A percentile compares a stretch with the other conserved stretches of the same genome.
phyloP scores from a whole-genome alignment of 2,888 invertebrate species.

The Argyresthia albistria region DNA sequence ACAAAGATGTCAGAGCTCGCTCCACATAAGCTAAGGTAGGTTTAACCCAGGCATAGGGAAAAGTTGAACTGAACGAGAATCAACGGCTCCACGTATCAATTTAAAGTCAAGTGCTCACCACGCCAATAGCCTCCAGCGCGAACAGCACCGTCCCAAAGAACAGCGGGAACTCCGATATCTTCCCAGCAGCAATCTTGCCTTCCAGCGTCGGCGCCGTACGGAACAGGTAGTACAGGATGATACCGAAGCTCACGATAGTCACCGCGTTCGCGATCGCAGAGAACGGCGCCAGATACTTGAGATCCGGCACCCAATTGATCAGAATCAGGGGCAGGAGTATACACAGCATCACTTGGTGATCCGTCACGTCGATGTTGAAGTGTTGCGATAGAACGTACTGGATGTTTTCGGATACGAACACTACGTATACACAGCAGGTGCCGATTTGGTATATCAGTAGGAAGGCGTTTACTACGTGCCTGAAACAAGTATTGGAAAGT shows the following conservation, averaged over 20 bases:
- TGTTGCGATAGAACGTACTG: conserved; percentile 75
- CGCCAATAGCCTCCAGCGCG: conserved; percentile 95
- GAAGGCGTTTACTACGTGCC: conserved; percentile 81
- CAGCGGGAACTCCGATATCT: conserved; percentile 82
- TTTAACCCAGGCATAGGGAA: too few species aligned
- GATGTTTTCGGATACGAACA: conserved; percentile 93
- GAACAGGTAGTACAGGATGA: conserved; percentile 90
- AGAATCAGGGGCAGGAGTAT: conserved; percentile 82
- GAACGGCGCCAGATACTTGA: conserved; percentile 91
- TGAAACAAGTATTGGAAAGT: conserved; percentile 30
- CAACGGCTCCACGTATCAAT: too few species aligned
- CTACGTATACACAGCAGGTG: conserved; percentile 96
- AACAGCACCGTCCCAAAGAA: conserved; percentile 98
- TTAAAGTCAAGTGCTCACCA: conserved; percentile 72
- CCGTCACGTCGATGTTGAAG: conserved; percentile 57
- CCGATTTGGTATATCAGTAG: conserved; percentile 93
- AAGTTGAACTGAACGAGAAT: too few species aligned
- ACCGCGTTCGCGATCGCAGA: conserved; percentile 91
- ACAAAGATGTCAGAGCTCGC: too few species aligned
- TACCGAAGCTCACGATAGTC: conserved; percentile 86
- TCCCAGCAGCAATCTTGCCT: conserved; percentile 75
- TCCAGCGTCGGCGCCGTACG: conserved; percentile 77
- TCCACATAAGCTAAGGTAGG: too few species aligned
- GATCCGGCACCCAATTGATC: conserved; percentile 86
- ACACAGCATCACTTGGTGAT: conserved; percentile 79